Evolutionary conservation across 2,113 vertebrate genomes (phyloP).

Genomic region (Corapipo altera): DNA sequence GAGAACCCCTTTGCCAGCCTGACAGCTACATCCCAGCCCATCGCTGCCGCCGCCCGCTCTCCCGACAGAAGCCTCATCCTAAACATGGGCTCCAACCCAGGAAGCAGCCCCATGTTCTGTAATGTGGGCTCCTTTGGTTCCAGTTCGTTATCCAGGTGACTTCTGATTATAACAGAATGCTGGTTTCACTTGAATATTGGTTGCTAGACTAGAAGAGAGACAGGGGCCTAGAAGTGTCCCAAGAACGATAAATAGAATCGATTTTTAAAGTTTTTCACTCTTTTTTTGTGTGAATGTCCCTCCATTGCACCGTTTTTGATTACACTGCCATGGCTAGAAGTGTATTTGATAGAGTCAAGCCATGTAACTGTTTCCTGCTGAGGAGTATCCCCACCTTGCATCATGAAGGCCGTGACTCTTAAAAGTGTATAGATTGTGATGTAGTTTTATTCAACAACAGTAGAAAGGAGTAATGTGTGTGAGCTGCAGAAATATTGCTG

Average conservation of each 20-base stretch:
- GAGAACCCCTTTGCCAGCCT: conserved; percentile 96
- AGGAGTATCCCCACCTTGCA: background rate
- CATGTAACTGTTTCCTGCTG: background rate
- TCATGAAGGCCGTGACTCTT: background rate
- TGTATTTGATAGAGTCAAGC: background rate
- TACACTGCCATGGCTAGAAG: background rate
- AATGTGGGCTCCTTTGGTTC: conserved; percentile 87
- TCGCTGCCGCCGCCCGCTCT: conserved; percentile 87
- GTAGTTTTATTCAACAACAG: background rate
- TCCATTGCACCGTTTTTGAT: background rate
- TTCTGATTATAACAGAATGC: conserved; percentile 23
- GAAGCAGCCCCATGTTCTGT: conserved; percentile 90
- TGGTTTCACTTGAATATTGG: background rate
- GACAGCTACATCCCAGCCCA: conserved; percentile 95
- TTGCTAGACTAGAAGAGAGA: background rate
- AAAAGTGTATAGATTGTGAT: background rate
- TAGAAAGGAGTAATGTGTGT: background rate
- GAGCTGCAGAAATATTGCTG: conserved; percentile 9
- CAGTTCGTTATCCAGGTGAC: conserved; percentile 95
- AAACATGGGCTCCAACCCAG: conserved; percentile 84
- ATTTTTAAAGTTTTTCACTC: background rate
- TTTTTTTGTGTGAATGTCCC: background rate
- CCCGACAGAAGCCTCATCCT: conserved; percentile 86
- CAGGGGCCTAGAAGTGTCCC: background rate
- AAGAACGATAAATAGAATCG: background rate